Evolutionary conservation across 1,140 invertebrate genomes (phyloP).

Genomic region (Cryptotermes secundus): DNA sequence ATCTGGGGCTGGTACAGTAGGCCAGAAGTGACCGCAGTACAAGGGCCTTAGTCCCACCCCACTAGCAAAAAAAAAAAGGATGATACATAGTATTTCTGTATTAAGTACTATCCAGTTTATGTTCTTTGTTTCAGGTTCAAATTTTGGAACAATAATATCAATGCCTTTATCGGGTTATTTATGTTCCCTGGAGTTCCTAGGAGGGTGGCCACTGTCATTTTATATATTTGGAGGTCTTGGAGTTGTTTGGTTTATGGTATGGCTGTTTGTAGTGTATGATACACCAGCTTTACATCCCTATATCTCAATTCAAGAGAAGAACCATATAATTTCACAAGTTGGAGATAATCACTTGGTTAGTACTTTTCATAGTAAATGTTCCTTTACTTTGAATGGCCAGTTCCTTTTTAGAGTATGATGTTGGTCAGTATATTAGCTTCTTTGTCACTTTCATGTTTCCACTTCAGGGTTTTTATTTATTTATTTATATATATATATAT

Average conservation of each 20-base stretch:
- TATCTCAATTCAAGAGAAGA: slow-evolving; percentile 75
- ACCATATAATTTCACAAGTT: slow-evolving; percentile 51
- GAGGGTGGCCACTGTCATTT: slow-evolving; percentile 78
- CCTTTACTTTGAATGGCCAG: no score
- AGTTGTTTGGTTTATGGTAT: slow-evolving; percentile 71
- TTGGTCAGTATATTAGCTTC: no score
- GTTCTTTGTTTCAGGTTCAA: slow-evolving; percentile 55
- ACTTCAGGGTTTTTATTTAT: no score
- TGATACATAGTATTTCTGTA: no score
- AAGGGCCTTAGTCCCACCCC: no score
- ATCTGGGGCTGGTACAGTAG: no score
- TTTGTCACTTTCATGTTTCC: no score
- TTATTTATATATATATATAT: no score
- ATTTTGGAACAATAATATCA: slow-evolving; percentile 75
- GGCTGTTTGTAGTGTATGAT: slow-evolving; percentile 70
- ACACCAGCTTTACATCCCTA: slow-evolving; percentile 79
- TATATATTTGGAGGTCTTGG: slow-evolving; percentile 74
- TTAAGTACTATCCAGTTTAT: neutral
- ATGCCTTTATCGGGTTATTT: slow-evolving; percentile 73
- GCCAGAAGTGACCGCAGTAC: no score
- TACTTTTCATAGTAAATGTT: neutral
- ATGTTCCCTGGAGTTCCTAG: slow-evolving; percentile 64
- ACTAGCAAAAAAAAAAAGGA: no score
- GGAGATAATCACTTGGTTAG: neutral
- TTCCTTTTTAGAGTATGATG: no score